These are phyloP conservation scores for Ophioderma brevispina DNA, from an alignment of 35 echinoderm and acorn worm species.

Conservation along the genomic window DNA sequence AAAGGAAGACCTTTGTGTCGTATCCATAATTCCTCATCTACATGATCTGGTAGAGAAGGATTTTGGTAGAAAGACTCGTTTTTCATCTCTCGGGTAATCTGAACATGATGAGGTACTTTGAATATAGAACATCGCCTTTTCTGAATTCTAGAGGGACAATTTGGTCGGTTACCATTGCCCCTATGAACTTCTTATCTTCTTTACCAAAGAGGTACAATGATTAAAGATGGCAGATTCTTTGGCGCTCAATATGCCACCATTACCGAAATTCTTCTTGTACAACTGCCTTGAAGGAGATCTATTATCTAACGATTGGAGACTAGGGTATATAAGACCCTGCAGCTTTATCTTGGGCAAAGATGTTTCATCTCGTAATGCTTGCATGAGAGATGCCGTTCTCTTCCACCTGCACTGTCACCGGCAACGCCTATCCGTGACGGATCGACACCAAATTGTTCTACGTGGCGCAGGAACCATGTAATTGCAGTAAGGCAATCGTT, in stretches of 20 bases:
- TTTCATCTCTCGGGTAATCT: constrained; percentile 37
- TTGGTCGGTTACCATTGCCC: constrained; percentile 5
- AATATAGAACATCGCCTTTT: not conserved
- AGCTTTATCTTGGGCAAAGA: constrained; percentile 38
- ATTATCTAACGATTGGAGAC: constrained; percentile 68
- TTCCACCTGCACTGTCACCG: constrained; percentile 86
- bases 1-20: constrained; percentile 12
- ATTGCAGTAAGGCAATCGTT: constrained; percentile 70
- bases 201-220: constrained; percentile 17
- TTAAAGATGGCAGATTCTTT: not conserved
- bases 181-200: not conserved
- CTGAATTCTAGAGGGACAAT: constrained; percentile 34
- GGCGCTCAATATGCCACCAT: constrained; percentile 1
- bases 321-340: constrained; percentile 64
- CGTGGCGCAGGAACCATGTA: constrained; percentile 66
- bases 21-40: constrained; percentile 14
- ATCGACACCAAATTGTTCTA: constrained; percentile 47
- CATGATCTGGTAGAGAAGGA: not conserved
- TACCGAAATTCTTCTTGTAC: constrained; percentile 8
- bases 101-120: constrained; percentile 29
- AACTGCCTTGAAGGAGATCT: constrained; percentile 32
- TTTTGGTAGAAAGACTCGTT: not conserved
- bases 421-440: constrained; percentile 61
- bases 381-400: constrained; percentile 53
- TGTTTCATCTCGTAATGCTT: constrained; percentile 46